Conservation (phyloP, 1,140 invertebrate genomes). For the Chlorops oryzae region DNA sequence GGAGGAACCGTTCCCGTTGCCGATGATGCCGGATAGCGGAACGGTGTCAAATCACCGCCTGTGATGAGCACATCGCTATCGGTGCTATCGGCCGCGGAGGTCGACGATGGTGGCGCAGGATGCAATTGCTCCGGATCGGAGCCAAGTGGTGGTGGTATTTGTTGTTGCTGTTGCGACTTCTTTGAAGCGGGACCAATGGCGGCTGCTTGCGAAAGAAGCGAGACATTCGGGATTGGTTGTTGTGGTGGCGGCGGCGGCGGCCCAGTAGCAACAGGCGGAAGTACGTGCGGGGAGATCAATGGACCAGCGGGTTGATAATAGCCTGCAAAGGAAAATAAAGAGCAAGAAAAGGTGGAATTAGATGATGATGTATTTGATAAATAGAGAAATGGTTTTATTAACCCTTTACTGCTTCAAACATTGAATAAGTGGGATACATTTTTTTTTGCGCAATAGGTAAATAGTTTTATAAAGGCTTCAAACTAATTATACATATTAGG, state of each 20-base stretch:
- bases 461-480: too few species aligned
- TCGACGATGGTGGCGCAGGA: conserved; percentile 27
- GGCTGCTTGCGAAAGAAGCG: conserved; percentile 14
- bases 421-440: too few species aligned
- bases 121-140: conserved; percentile 12
- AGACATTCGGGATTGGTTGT: conserved; percentile 26
- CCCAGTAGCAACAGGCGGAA: conserved; percentile 50
- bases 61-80: conserved; percentile 48
- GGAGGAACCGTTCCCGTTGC: conserved; percentile 19
- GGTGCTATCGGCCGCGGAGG: conserved; percentile 44
- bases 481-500: too few species aligned
- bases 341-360: conserved; percentile 25
- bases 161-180: conserved; percentile 13
- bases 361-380: too few species aligned
- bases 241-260: conserved; percentile 20
- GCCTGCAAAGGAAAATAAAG: conserved; percentile 56
- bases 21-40: conserved; percentile 19
- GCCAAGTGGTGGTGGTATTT: conserved; percentile 14
- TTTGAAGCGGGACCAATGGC: conserved; percentile 10
- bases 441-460: too few species aligned
- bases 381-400: neutral
- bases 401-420: too few species aligned
- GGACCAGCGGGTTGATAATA: conserved; percentile 84
- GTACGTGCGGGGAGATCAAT: conserved; percentile 64
- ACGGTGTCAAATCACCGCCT: conserved; percentile 20